Base-by-base conservation (phyloP, 2,797 vertebrate species). In the Microctenopoma stevenorrisi region DNA sequence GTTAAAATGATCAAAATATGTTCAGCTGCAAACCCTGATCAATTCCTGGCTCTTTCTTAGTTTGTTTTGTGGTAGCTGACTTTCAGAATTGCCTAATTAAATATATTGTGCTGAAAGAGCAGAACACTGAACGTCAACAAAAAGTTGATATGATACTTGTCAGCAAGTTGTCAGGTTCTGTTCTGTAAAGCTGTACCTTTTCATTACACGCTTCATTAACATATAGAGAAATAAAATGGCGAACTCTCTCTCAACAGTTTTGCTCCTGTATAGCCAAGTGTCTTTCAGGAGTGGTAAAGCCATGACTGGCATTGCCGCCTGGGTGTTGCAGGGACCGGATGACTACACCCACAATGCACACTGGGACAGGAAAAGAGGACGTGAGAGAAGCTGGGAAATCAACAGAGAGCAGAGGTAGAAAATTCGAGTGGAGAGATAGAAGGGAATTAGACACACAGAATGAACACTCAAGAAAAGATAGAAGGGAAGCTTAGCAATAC, bases 281-380 rank as follows among this genome's bases (percentile, higher is more conserved):
- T 65, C 57, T 62, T 72, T 69, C 78, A 55, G 30, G 2, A 53
- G n/a, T 4, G 49, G 63, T 30, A 83, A 76, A 49, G 65, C 81
- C 48, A 44, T 1, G 51, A 50, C 67, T 75, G 69, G 73, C 75
- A 75, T 18, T 63, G 82, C 68, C 44, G 76, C 69, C 70, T 49
- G 83, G 62, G 70, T 69, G 84, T 68, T 52, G 56, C 64, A 30
- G 33, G 28, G 37, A 47, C 64, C 40, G 62, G 72, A 84, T 53
- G 77, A 68, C 74, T 72, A 79, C 82, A 59, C 83, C 75, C 71
- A 79, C 70, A 73, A 57, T 63, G 37, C 71, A 73, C 37, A 26
- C 73, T 80, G 83, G 85, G 79, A 80, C 60, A 84, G 83, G 85
- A 82, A 90, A 70, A 72, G 67, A 71, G 57, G 61, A 57, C n/a